These are phyloP conservation scores for Zaprionus inermis DNA, from an alignment of 1,140 invertebrate genomes.

Conservation along the genomic window DNA sequence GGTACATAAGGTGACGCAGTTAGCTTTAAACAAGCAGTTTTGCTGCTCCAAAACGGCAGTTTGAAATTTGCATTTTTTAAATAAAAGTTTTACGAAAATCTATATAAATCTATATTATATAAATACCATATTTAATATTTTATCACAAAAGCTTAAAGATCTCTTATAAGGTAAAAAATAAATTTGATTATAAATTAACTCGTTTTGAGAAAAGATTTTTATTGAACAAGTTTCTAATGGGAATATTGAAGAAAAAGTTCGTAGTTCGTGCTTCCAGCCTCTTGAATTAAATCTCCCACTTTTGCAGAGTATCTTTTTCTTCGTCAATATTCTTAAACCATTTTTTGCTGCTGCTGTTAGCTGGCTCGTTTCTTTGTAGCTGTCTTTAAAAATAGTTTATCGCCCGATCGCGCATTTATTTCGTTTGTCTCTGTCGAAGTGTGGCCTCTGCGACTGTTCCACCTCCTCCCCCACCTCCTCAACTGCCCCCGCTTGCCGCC, in stretches of 20 bases:
- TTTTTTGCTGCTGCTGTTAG: constrained; percentile 32
- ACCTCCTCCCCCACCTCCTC: constrained; percentile 3
- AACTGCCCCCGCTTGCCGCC: no score
- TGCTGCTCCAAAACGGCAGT: no score
- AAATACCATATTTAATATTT: no score
- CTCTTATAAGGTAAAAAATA: not conserved
- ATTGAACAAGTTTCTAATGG: no score
- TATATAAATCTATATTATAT: no score
- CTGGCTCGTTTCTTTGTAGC: constrained; percentile 66
- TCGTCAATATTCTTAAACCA: not conserved
- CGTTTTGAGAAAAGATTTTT: no score
- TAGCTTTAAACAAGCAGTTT: not conserved
- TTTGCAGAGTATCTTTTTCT: constrained; percentile 6
- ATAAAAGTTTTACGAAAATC: no score
- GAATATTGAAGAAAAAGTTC: no score
- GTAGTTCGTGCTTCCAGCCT: no score
- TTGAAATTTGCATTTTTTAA: no score
- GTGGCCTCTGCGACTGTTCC: constrained; percentile 39
- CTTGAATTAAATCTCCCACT: no score
- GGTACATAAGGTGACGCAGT: not conserved
- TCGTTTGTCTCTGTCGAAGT: constrained; percentile 82
- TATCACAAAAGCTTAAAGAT: not conserved
- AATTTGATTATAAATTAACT: no score
- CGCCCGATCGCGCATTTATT: constrained; percentile 81
- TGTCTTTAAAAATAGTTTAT: constrained; percentile 83